Evolutionary conservation across 2,113 vertebrate species (phyloP), one percentile per base, ranked within the genome.

Genomic region (Microcebus ravelobensis): DNA sequence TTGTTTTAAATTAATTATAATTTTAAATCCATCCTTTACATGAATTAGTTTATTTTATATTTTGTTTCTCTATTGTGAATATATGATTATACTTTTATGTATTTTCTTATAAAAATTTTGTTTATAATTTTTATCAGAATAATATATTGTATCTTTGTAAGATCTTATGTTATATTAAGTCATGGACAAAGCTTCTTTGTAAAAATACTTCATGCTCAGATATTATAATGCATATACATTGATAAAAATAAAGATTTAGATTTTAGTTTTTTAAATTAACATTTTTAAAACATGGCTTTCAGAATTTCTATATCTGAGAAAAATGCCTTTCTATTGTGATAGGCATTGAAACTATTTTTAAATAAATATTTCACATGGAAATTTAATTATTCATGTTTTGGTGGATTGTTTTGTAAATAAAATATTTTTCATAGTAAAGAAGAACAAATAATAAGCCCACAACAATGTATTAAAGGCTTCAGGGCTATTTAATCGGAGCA

Each of bases 121-220:
- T 98, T 98, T 97, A 95, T 98, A 98, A 97, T 98, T 97, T 94
- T 97, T 97, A 98, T 97, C 93, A 96, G 90, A 94, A 82, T 57
- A 97, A 93, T 97, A 88, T 97, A 94, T 95, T 92, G 13, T 97
- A 50, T 97, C 57, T 95, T 96, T 98, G 42, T 92, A 98, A 98
- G 93, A 95, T 94, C 92, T 98, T 97, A 94, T 84, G 86, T 92
- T 97, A 29, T 97, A 91, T 3, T 95, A 97, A 96, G 71, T 94
- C 71, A 93, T 0, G 67, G 97, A 98, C 67, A 96, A 95, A 15
- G 0, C 29, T 86, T 95, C 68, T 97, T 90, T 97, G 93, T 91
- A 97, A 95, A 94, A 55, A 85, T n/a, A 68, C 39, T 97, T 84
- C 92, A 97, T 94, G 57, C 85, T 96, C 95, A 92, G 39, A 95